Conservation (phyloP, 2,113 vertebrate genomes). For the Lasiurus cinereus region DNA sequence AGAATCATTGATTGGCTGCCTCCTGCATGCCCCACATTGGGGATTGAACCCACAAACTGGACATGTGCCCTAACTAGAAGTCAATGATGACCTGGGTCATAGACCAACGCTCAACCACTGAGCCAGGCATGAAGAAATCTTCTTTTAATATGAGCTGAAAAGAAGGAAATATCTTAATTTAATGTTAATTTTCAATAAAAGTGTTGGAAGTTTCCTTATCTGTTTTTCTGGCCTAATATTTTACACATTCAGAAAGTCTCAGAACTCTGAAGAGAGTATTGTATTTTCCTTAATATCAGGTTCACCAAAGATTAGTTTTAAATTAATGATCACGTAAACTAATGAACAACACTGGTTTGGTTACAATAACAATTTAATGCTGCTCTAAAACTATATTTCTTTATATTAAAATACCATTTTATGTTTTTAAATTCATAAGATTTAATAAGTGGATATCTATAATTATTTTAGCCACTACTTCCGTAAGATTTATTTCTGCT, state of each 20-base stretch:
- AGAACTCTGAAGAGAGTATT: not conserved
- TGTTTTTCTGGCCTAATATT: conserved; percentile 46
- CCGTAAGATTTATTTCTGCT: not conserved
- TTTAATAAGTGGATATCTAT: not conserved
- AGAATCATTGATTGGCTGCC: too few species aligned
- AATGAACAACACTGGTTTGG: not conserved
- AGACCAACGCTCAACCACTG: too few species aligned
- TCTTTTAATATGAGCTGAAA: conserved; percentile 60
- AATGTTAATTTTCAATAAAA: conserved; percentile 47
- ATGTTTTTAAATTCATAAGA: not conserved
- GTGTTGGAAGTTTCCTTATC: not conserved
- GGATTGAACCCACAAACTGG: too few species aligned
- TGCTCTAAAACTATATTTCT: not conserved
- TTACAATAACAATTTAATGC: not conserved
- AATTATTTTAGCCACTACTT: not conserved
- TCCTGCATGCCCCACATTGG: too few species aligned
- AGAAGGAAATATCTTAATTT: conserved; percentile 52
- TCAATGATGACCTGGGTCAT: too few species aligned
- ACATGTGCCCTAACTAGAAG: too few species aligned
- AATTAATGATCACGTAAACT: not conserved
- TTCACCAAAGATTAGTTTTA: not conserved
- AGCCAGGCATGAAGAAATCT: not conserved
- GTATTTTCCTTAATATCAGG: not conserved
- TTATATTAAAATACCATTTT: conserved; percentile 34
- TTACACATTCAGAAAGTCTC: not conserved